These are phyloP conservation scores for Heliothis virescens DNA, from an alignment of 1,140 invertebrate species.

Conservation along the genomic window DNA sequence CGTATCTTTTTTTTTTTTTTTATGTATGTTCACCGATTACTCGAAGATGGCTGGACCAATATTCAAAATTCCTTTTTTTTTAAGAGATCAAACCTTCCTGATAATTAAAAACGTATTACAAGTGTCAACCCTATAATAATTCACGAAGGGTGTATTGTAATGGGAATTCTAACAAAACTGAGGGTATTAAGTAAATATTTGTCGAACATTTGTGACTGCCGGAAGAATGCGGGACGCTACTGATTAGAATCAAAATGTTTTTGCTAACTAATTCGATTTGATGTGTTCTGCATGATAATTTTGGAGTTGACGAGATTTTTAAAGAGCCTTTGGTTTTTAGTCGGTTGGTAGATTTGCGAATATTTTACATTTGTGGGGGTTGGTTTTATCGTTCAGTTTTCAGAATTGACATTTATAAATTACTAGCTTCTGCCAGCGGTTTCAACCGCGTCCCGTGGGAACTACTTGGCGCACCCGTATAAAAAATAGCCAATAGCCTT, in stretches of 20 bases:
- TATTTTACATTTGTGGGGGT: not conserved
- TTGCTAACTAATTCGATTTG: slow-evolving; percentile 28
- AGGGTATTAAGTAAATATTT: slow-evolving; percentile 38
- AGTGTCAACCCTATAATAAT: slow-evolving; percentile 9
- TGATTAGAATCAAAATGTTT: slow-evolving; percentile 41
- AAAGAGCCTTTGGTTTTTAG: not conserved
- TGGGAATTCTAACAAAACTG: slow-evolving; percentile 46
- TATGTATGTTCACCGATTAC: too few relatives aligned
- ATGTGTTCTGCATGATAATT: slow-evolving; percentile 40
- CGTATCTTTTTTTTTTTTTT: too few relatives aligned
- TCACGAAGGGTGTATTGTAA: slow-evolving; percentile 31
- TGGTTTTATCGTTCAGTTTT: too few relatives aligned
- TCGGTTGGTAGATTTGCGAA: not conserved
- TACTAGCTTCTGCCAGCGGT: too few relatives aligned
- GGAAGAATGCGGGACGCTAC: slow-evolving; percentile 15
- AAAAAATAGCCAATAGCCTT: too few relatives aligned
- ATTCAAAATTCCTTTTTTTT: too few relatives aligned
- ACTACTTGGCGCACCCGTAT: too few relatives aligned
- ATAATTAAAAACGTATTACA: not conserved
- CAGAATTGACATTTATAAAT: too few relatives aligned
- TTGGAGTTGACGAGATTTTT: slow-evolving; percentile 21
- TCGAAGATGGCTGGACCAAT: too few relatives aligned
- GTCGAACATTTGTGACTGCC: slow-evolving; percentile 12
- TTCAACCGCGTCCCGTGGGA: too few relatives aligned
- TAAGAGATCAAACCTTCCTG: too few relatives aligned